Conservation (phyloP, 2,888 invertebrate genomes). For the Troides aeacus region DNA sequence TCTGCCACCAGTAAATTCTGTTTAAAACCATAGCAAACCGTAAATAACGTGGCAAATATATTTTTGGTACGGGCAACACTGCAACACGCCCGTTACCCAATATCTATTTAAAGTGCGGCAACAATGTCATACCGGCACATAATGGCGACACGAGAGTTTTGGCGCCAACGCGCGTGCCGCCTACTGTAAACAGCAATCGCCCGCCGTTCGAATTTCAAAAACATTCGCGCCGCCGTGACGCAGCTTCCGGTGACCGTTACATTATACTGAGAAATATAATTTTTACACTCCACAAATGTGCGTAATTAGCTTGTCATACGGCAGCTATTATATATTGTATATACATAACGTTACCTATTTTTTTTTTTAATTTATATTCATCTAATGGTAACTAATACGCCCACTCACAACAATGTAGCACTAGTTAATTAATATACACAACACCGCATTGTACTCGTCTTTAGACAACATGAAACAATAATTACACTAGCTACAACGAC, state of each 20-base stretch:
- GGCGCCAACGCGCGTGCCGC: slow-evolving; percentile 72
- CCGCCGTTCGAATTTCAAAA: slow-evolving; percentile 75
- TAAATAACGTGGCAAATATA: slow-evolving; percentile 26
- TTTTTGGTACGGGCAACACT: slow-evolving; percentile 45
- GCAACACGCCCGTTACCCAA: slow-evolving; percentile 38
- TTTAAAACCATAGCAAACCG: slow-evolving; percentile 4
- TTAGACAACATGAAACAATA: no score
- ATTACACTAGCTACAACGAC: no score
- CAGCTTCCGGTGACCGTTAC: slow-evolving; percentile 72
- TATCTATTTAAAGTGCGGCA: slow-evolving; percentile 69
- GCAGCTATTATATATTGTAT: background rate
- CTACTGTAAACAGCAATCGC: slow-evolving; percentile 68
- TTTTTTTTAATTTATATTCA: no score
- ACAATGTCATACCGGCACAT: slow-evolving; percentile 60
- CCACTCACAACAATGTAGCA: no score
- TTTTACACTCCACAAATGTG: slow-evolving; percentile 35
- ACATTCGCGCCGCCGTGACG: slow-evolving; percentile 72
- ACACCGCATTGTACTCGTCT: no score
- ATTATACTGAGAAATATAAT: slow-evolving; percentile 46
- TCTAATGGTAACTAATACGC: no score
- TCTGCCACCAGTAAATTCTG: background rate
- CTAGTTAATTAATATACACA: no score
- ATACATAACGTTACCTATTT: no score
- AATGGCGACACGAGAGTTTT: slow-evolving; percentile 63
- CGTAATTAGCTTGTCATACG: slow-evolving; percentile 8